Evolutionary conservation across 2,888 invertebrate genomes (phyloP).

Genomic region (Drosophila pegasa): DNA sequence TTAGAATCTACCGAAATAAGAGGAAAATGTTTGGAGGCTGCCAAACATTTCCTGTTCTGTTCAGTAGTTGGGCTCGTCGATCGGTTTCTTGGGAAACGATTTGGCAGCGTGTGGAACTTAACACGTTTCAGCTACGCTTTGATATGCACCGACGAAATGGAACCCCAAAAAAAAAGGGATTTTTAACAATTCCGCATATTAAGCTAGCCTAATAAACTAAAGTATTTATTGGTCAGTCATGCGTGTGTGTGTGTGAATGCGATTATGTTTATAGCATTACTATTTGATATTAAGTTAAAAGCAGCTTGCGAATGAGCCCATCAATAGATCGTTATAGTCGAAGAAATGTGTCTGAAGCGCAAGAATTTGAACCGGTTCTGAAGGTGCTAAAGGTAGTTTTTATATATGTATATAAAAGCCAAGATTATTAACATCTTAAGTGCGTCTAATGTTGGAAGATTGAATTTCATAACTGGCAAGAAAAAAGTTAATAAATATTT

Average conservation of each 20-base stretch:
- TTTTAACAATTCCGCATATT: conserved; percentile 27
- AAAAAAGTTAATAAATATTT: background rate
- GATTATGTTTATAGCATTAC: conserved; percentile 48
- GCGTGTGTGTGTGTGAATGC: conserved; percentile 28
- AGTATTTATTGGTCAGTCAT: conserved; percentile 63
- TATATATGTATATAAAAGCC: background rate
- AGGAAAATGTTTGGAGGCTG: conserved; percentile 48
- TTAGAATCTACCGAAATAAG: conserved; percentile 68
- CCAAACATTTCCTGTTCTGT: conserved; percentile 72
- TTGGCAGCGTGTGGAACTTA: conserved; percentile 53
- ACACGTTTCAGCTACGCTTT: conserved; percentile 50
- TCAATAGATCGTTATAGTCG: conserved; percentile 35
- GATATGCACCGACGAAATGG: conserved; percentile 45
- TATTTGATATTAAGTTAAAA: conserved; percentile 33
- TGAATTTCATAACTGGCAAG: conserved; percentile 7
- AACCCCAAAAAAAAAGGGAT: conserved; percentile 12
- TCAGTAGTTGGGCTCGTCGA: conserved; percentile 20
- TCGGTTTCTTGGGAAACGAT: conserved; percentile 62
- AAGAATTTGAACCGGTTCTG: conserved; percentile 18
- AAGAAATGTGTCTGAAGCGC: conserved; percentile 10
- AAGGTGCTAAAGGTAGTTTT: conserved; percentile 2
- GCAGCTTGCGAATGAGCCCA: conserved; percentile 35
- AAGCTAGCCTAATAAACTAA: conserved; percentile 56
- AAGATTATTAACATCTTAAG: conserved; percentile 7
- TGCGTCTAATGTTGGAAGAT: conserved; percentile 3